Evolutionary conservation across 2,888 invertebrate species (phyloP), one percentile per base, ranked within the genome.

Genomic region (Platycheirus albimanus): DNA sequence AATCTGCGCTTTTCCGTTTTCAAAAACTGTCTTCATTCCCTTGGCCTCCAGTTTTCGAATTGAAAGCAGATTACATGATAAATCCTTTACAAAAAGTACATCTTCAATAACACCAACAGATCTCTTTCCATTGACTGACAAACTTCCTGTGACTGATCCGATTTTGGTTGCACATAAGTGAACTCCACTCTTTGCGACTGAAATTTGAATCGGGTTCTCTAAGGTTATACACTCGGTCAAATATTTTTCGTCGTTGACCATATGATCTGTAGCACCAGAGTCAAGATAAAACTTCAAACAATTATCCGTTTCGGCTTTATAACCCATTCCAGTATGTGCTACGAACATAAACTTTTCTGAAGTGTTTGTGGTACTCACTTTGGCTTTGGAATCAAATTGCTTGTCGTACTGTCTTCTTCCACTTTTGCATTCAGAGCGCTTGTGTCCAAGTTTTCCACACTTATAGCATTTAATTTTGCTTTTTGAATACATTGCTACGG

Each of bases 371-470:
- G 36, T 38, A 38, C 38, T 38, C 38, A 38, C 38, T 13, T 13
- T 38, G n/a, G 38, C 38, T 11, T 36, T 36, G 1, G 11, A 10
- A 5, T 13, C 13, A 8, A 8, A 8, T 33, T 33, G 30, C 8
- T 28, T 13, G 19, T 28, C 8, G 5, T 49, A 28, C 8, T 51
- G 10, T 3, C 5, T 49, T 24, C 13, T 49, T n/a, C n/a, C 24
- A 24, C 24, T 49, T 13, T 28, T 49, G 49, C 24, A 49, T 28
- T 49, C 49, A 6, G 49, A 49, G 2, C 49, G 24, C 51, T 30
- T 51, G 30, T 51, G 51, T 1, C 28, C 51, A 11, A 51, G 51
- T 24, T 51, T 51, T 30, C 19, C 43, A 11, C 43, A 43, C 17
- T 43, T 43, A 3, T n/a, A 24, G 47, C 47, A 47, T 24, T 47